Evolutionary conservation across 2,888 invertebrate genomes (phyloP), one percentile per base, ranked within the genome.

Genomic region (Drosophila anomalata): DNA sequence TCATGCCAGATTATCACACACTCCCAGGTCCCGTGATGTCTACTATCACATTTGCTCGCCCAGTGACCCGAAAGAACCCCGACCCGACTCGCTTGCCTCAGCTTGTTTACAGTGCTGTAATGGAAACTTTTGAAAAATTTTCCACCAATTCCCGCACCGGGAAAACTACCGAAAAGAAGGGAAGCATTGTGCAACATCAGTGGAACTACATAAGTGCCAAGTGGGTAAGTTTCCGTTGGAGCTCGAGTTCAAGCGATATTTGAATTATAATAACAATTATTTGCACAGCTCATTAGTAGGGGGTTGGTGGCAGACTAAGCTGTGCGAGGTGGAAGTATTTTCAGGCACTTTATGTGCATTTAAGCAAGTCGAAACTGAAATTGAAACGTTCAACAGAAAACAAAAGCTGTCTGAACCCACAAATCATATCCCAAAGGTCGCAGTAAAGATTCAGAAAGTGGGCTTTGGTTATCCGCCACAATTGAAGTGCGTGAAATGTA

Each of bases 181-280:
- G 26, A 41, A 52, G 47, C 68, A 55, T 56, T 66, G 41, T 20
- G 47, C 55, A 47, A 33, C 47, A 52, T 46, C 58, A 55, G 55
- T 61, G 50, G 39, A 39, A 8, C 14, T 14, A 14, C 14, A 44
- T 31, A 60, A 60, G 76, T 75, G 81, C 59, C 81, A 82, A 87
- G 72, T 85, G 85, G 85, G 87, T 87, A 87, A 87, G 75, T 69
- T 87, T 87, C 85, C 87, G 87, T 78, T 76, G 41, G 61, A 57
- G 36, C 44, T 56, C 14, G 29, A 20, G 42, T 67, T 54, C 57
- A 54, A 36, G 41, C 56, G 39, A 54, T 47, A 58, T 58, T 61
- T 50, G 42, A 17, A 44, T 33, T 54, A 36, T 48, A 42, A 31
- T 58, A 33, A 65, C 55, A 47, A 33, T 68, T 67, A 52, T 83